Base-by-base conservation (phyloP, 2,888 invertebrate genomes). In the Hypolimnas misippus region DNA sequence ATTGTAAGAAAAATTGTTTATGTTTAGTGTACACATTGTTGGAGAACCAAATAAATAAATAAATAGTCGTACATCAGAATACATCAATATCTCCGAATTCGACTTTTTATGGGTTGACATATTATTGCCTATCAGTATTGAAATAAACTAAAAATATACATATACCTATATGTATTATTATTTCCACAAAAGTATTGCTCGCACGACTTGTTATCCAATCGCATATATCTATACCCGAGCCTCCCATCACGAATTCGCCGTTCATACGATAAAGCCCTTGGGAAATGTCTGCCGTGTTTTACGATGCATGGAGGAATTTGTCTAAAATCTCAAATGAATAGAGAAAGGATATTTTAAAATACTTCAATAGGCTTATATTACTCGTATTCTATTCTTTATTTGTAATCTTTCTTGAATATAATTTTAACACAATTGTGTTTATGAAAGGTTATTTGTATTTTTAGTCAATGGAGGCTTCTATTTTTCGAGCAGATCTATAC, bases 321-420 rank as follows among this genome's bases (percentile, higher is more conserved):
- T 38, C 35, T 38, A 38, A 38, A 38, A n/a, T n/a, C 35, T 38
- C 35, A n/a, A 38, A 38, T 38, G 35, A 38, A 38, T 38, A 38
- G 35, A n/a, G n/a, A 38, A 38, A 38, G n/a, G 2, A n/a, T n/a
- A n/a, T 12, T 35, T 38, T n/a, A n/a, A 38, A 38, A 38, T n/a
- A n/a, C n/a, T 38, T 38, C n/a, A 1, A 38, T n/a, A 38, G n/a
- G 33, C 33, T 33, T 8, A 33, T 2, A 33, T 33, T 0, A 33
- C 12, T 33, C 33, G 33, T 4, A 1, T 4, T 33, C 8, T n/a
- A n/a, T n/a, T 10, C 33, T 33, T 29, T 29, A 2, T 33, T 33
- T 33, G 33, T 7, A 10, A 33, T 2, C 0, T 10, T 7, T 12
- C 0, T 33, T 33, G 8, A 33, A 12, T 8, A 33, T 8, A 33